phyloP scores from a whole-genome alignment of 2,888 invertebrate genomes.

The Drosophila sordidula region DNA sequence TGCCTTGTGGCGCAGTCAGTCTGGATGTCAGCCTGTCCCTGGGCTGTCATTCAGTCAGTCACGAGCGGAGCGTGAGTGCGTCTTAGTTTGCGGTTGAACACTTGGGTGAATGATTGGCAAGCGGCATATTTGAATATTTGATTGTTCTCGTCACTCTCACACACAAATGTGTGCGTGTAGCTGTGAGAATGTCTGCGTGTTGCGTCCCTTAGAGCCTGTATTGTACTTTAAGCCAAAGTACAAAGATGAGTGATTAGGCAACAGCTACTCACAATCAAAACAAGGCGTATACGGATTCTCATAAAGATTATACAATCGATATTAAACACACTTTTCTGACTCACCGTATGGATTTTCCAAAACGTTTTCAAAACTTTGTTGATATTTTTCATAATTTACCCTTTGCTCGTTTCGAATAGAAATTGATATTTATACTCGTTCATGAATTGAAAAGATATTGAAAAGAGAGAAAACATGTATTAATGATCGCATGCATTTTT shows the following conservation, averaged over 20 bases:
- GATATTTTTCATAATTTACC: too few relatives aligned
- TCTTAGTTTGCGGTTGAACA: conserved; percentile 69
- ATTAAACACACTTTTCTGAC: too few relatives aligned
- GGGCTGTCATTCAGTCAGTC: conserved; percentile 15
- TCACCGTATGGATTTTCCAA: too few relatives aligned
- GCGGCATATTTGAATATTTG: conserved; percentile 70
- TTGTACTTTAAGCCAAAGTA: background rate
- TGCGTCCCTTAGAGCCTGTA: background rate
- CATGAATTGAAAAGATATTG: too few relatives aligned
- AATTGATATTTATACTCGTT: too few relatives aligned
- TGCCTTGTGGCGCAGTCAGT: conserved; percentile 12
- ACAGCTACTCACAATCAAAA: background rate
- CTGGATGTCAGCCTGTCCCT: conserved; percentile 15
- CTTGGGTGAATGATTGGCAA: conserved; percentile 61
- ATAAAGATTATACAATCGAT: background rate
- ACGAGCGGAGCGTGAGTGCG: conserved; percentile 45
- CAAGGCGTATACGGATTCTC: background rate
- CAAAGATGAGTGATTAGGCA: conserved; percentile 4
- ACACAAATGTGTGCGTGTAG: too few relatives aligned
- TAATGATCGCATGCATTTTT: too few relatives aligned
- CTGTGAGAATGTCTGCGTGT: too few relatives aligned
- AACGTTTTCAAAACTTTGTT: too few relatives aligned
- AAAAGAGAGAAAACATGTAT: too few relatives aligned
- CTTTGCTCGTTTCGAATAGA: too few relatives aligned
- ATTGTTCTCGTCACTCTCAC: conserved; percentile 42